Conservation (phyloP, 2,888 invertebrate species). For the Dasysyrphus tricinctus region DNA sequence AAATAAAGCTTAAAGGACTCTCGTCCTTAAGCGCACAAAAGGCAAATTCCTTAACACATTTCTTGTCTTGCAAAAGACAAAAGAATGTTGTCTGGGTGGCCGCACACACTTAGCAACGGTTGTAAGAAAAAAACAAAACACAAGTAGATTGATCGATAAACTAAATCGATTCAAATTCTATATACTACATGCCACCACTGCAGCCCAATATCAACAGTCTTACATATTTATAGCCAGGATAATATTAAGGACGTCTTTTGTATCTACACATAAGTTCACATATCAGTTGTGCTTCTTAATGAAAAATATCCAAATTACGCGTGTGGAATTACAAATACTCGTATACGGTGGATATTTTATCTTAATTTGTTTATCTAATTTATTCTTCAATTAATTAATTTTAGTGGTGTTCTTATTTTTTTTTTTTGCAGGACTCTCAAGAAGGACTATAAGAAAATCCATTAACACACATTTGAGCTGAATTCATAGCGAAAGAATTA, state of each 20-base stretch:
- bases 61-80: slow-evolving; percentile 6
- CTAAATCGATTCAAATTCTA: slow-evolving; percentile 59
- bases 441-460: slow-evolving; percentile 7
- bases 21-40: slow-evolving; percentile 31
- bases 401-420: slow-evolving; percentile 29
- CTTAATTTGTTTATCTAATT: slow-evolving; percentile 12
- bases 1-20: slow-evolving; percentile 31
- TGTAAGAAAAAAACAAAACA: slow-evolving; percentile 36
- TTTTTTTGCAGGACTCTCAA: slow-evolving; percentile 47
- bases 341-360: slow-evolving; percentile 16
- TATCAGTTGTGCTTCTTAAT: slow-evolving; percentile 33
- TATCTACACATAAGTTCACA: not conserved
- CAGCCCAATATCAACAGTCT: not conserved
- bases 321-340: slow-evolving; percentile 15
- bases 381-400: slow-evolving; percentile 24
- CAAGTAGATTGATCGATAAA: slow-evolving; percentile 70
- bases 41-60: slow-evolving; percentile 55
- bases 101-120: slow-evolving; percentile 57
- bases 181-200: slow-evolving; percentile 47
- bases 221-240: not conserved
- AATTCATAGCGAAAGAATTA: slow-evolving; percentile 34
- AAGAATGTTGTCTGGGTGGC: slow-evolving; percentile 11
- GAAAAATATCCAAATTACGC: slow-evolving; percentile 11
- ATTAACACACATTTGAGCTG: slow-evolving; percentile 27
- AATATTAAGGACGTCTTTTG: slow-evolving; percentile 21